Percentiles rank a stretch among this genome's conserved stretches.
Evolutionary conservation across 2,113 vertebrate genomes (phyloP).

Genomic region (Diadophis punctatus): DNA sequence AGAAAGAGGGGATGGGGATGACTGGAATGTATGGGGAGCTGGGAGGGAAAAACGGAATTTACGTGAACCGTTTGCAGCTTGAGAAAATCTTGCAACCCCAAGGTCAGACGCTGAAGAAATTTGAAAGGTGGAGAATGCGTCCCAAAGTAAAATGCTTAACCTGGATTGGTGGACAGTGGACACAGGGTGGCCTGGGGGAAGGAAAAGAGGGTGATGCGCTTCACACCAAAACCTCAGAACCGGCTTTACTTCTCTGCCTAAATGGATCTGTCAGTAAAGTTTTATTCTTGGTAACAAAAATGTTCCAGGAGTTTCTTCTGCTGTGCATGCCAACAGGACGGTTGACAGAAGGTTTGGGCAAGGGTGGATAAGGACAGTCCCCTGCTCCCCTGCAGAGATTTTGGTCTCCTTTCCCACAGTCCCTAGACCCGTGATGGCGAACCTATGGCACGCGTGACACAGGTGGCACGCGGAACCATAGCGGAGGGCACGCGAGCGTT

Average conservation of each 20-base stretch:
- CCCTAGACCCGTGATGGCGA: too few species aligned
- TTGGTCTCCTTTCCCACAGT: not conserved
- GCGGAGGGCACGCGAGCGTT: too few species aligned
- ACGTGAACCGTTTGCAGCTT: too few species aligned
- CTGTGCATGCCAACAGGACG: too few species aligned
- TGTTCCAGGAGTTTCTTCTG: not conserved
- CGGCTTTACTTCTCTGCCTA: not conserved
- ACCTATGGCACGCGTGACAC: too few species aligned
- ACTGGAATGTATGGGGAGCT: too few species aligned
- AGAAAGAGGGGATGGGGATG: too few species aligned
- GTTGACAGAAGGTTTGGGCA: not conserved
- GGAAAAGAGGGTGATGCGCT: not conserved
- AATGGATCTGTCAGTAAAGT: not conserved
- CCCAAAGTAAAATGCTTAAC: not conserved
- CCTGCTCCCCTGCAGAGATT: not conserved
- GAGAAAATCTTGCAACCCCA: too few species aligned
- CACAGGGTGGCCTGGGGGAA: too few species aligned
- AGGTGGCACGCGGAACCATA: too few species aligned
- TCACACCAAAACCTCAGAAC: not conserved
- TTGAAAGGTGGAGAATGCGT: not conserved
- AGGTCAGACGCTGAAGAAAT: too few species aligned
- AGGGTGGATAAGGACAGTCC: not conserved
- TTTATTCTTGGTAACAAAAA: not conserved
- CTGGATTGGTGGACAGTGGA: not conserved
- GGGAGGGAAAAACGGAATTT: too few species aligned